Evolutionary conservation across 2,797 vertebrate genomes (phyloP).

Genomic region (Clarias fuscus): DNA sequence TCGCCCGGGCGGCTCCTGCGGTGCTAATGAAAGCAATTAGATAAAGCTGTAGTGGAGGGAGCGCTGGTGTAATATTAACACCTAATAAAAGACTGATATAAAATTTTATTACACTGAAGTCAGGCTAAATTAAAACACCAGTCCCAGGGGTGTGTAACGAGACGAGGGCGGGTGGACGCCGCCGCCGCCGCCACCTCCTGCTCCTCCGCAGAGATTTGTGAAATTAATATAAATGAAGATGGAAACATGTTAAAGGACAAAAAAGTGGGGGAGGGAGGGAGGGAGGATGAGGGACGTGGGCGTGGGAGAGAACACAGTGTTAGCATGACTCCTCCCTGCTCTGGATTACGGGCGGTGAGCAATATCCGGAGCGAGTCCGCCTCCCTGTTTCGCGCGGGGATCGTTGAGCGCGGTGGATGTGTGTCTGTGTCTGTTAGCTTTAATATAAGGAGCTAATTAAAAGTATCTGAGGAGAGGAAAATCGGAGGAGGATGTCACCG

Average conservation of each 20-base stretch:
- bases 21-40: constrained; percentile 62
- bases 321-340: constrained; percentile 43
- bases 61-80: constrained; percentile 62
- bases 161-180: constrained; percentile 34
- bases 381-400: neutral
- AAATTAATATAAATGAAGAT: constrained; percentile 61
- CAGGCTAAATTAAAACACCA: constrained; percentile 70
- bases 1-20: constrained; percentile 45
- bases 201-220: constrained; percentile 53
- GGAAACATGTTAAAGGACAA: constrained; percentile 35
- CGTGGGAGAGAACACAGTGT: constrained; percentile 24
- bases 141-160: constrained; percentile 60
- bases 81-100: constrained; percentile 67
- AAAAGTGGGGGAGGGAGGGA: constrained; percentile 28
- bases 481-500: constrained; percentile 19
- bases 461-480: constrained; percentile 35
- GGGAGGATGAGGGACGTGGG: constrained; percentile 25
- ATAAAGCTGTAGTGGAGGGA: constrained; percentile 53
- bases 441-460: constrained; percentile 56
- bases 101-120: constrained; percentile 60
- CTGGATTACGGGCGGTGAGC: constrained; percentile 19
- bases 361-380: neutral
- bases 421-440: constrained; percentile 47
- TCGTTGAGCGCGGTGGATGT: neutral
- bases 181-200: constrained; percentile 23